Evolutionary conservation across 2,113 vertebrate genomes (phyloP).

Genomic region (Mixornis gularis): DNA sequence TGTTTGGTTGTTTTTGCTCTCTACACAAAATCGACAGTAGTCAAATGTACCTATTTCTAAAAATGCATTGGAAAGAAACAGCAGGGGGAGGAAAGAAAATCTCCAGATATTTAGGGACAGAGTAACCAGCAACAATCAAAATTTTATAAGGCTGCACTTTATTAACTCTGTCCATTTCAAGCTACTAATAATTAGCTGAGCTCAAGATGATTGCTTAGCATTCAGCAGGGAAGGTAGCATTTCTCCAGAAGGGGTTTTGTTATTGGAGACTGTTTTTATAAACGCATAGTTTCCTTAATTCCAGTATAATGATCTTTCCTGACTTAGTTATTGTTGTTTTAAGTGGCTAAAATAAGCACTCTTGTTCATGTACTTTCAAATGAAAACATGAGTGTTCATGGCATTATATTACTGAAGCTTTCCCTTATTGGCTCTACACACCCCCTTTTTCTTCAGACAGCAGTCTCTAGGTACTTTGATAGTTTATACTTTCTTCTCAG

Average conservation of each 20-base stretch:
- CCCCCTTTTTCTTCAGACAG: background rate
- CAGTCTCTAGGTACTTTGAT: constrained; percentile 11
- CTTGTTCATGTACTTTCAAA: constrained; percentile 51
- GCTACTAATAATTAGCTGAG: constrained; percentile 32
- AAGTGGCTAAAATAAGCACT: constrained; percentile 34
- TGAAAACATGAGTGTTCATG: constrained; percentile 52
- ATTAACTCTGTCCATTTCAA: constrained; percentile 19
- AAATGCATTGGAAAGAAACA: background rate
- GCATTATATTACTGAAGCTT: constrained; percentile 40
- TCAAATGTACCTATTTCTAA: background rate
- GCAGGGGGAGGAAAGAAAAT: background rate
- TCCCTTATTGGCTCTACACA: background rate
- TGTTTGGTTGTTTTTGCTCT: background rate
- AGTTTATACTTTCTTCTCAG: constrained; percentile 29
- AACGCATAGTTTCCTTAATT: constrained; percentile 58
- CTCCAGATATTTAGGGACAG: background rate
- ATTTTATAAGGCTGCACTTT: constrained; percentile 2
- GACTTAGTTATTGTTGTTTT: constrained; percentile 52
- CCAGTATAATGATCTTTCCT: constrained; percentile 36
- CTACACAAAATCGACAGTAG: background rate
- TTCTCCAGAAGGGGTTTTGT: constrained; percentile 36
- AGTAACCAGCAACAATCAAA: constrained; percentile 23
- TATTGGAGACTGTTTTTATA: constrained; percentile 33
- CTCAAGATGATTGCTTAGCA: constrained; percentile 2
- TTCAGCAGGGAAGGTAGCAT: constrained; percentile 2